Evolutionary conservation across 2,888 invertebrate genomes (phyloP), one percentile per base, ranked within the genome.

Genomic region (Bombylius discolor): DNA sequence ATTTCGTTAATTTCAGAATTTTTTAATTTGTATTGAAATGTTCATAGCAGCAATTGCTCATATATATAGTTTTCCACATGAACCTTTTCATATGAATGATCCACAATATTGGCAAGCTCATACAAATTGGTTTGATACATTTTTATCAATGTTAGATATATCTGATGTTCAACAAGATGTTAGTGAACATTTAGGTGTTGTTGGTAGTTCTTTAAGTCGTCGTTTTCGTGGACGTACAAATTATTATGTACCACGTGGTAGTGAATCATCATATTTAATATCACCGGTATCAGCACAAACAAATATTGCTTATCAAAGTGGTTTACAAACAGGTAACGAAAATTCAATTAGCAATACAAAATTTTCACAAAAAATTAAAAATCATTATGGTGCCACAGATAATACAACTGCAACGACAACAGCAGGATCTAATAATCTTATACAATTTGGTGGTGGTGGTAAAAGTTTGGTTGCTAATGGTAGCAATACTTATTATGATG

Each of bases 21-120:
- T 97, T 75, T 76, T 93, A 56, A 94, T 97, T 63, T 97, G 97
- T 71, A 91, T 97, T 67, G 97, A 97, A 78, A 97, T 97, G 97
- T 95, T 96, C 70, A 72, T 96, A 65, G 96, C 96, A 33, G 93
- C 96, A 3, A 82, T 96, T 33, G 96, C 94, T 0, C 96, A 97
- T 72, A 92, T 93, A 71, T 96, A 89, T 74, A 91, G 93, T 67
- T 97, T 97, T 73, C 90, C 94, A n/a, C 90, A 94, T 72, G 84
- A 87, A 70, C 90, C 91, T 47, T 97, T 83, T 69, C 80, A 87
- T 65, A 70, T 73, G 23, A 74, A 84, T 63, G 75, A 80, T 49
- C 78, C 79, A 6, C 78, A 77, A 51, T 74, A 75, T 53, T 74
- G 78, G 65, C 74, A 77, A 23, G 51, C 51, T 23, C 68, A 69